These are phyloP conservation scores for Phoebastria nigripes DNA, from an alignment of 2,797 vertebrate species.

Conservation along the genomic window DNA sequence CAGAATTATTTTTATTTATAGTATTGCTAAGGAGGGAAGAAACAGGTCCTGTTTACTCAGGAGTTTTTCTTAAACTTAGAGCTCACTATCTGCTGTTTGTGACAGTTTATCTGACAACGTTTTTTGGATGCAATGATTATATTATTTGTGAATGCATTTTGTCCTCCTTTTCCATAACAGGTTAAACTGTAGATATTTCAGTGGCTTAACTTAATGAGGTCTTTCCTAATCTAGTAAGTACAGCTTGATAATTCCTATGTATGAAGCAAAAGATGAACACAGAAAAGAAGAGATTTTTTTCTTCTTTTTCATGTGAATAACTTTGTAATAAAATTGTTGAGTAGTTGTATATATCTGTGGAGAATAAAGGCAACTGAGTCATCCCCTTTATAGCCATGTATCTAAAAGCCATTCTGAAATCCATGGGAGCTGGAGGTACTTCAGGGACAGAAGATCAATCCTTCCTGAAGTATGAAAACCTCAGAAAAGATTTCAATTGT, in stretches of 20 bases:
- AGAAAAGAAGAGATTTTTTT: background rate
- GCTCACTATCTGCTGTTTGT: background rate
- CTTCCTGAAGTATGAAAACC: background rate
- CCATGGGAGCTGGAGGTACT: background rate
- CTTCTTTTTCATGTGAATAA: background rate
- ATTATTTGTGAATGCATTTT: slow-evolving; percentile 21
- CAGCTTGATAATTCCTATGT: background rate
- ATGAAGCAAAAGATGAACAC: background rate
- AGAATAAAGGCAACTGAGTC: background rate
- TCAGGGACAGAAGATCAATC: background rate
- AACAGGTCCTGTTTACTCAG: background rate
- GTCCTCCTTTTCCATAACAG: background rate
- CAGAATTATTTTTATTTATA: background rate
- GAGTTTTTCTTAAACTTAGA: background rate
- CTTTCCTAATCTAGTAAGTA: background rate
- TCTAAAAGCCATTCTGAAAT: background rate
- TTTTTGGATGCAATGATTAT: background rate
- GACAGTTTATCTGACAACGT: background rate
- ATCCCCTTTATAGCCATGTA: background rate
- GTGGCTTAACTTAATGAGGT: background rate
- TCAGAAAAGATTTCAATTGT: background rate
- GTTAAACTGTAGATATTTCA: slow-evolving; percentile 9
- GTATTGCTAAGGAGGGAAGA: background rate
- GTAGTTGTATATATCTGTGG: background rate
- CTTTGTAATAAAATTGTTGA: background rate